Percentiles rank a stretch among this genome's conserved stretches.
Evolutionary conservation across 2,888 invertebrate species (phyloP).

Genomic region (Cheilosia urbana): DNA sequence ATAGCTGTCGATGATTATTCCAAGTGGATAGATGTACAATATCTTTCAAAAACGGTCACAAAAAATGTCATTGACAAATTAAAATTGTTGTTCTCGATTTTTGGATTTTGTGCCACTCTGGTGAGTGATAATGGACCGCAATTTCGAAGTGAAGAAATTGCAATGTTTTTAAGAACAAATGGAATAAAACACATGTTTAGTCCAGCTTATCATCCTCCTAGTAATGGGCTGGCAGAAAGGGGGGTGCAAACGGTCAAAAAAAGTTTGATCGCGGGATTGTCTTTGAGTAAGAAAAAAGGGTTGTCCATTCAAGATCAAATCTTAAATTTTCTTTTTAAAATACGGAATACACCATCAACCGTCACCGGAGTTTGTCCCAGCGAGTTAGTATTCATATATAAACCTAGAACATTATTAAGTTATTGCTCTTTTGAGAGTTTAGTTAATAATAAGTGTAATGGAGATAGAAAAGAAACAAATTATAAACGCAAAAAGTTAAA

Average conservation of each 20-base stretch:
- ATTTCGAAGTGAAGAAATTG: neutral
- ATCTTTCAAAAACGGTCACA: neutral
- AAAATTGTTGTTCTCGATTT: slow-evolving; percentile 12
- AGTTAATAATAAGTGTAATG: neutral
- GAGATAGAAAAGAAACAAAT: neutral
- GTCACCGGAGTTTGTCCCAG: neutral
- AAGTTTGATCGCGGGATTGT: neutral
- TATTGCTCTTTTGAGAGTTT: neutral
- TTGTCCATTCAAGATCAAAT: neutral
- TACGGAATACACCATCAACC: neutral
- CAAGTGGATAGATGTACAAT: slow-evolving; percentile 11
- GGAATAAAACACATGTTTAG: neutral
- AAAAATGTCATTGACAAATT: neutral
- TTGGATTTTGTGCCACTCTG: slow-evolving; percentile 10
- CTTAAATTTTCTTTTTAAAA: neutral
- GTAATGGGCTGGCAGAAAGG: neutral
- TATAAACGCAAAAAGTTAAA: slow-evolving; percentile 10
- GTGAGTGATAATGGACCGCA: no score
- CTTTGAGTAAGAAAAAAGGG: neutral
- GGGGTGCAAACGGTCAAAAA: neutral
- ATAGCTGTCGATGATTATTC: slow-evolving; percentile 1
- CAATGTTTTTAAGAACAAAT: neutral
- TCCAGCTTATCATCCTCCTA: neutral
- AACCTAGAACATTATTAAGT: neutral
- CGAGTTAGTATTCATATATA: neutral